Evolutionary conservation across 2,888 invertebrate species (phyloP).

Genomic region (Abscondita cerata): DNA sequence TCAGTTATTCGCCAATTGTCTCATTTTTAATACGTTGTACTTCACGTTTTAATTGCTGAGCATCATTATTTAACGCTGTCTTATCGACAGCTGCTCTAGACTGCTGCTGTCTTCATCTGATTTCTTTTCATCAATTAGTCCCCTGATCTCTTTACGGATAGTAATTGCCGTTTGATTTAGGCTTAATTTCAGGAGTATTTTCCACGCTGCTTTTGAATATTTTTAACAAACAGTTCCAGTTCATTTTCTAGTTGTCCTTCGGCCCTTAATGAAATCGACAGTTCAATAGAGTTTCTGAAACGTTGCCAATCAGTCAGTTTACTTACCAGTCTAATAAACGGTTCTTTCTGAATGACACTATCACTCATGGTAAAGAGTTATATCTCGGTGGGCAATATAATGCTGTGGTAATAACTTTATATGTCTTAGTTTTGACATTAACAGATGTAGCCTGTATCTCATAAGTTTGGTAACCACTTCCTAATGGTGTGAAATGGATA

Average conservation of each 20-base stretch:
- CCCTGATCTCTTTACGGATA: background rate
- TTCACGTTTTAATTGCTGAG: no score
- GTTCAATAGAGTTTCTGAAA: background rate
- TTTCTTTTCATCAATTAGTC: background rate
- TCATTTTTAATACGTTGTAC: no score
- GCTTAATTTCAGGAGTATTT: background rate
- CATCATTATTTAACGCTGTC: constrained; percentile 13
- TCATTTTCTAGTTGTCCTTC: constrained; percentile 1
- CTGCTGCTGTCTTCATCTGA: background rate
- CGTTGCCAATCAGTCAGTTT: constrained; percentile 4
- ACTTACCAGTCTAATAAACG: background rate
- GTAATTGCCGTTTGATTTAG: background rate
- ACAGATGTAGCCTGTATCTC: constrained; percentile 22
- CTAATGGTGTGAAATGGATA: constrained; percentile 21
- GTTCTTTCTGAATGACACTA: background rate
- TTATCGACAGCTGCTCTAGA: constrained; percentile 13
- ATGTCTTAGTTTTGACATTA: constrained; percentile 14
- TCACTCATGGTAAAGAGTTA: constrained; percentile 3
- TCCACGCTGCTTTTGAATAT: constrained; percentile 1
- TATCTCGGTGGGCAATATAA: constrained; percentile 28
- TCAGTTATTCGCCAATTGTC: constrained; percentile 13
- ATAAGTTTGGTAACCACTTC: constrained; percentile 20
- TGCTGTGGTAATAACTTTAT: constrained; percentile 10
- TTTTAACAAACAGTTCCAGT: background rate
- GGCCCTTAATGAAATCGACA: background rate